These are phyloP conservation scores for Pemphredon lugubris DNA, from an alignment of 2,888 invertebrate genomes.

Conservation along the genomic window DNA sequence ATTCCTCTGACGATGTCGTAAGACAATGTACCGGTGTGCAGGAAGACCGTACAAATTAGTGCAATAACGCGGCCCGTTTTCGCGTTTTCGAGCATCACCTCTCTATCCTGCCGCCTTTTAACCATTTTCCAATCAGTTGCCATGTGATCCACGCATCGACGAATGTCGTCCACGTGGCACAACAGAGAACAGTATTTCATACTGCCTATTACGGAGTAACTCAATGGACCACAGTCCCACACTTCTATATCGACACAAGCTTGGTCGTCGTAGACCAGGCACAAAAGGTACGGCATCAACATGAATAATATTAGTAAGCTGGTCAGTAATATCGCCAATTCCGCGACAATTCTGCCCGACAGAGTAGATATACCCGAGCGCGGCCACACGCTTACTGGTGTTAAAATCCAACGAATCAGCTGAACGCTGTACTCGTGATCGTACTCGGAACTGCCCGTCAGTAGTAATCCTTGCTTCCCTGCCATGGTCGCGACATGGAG, in stretches of 20 bases:
- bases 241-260: constrained; percentile 27
- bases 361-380: not conserved
- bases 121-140: constrained; percentile 61
- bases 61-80: constrained; percentile 54
- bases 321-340: not conserved
- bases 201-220: constrained; percentile 58
- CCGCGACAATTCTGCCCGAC: not conserved
- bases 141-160: constrained; percentile 59
- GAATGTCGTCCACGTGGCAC: constrained; percentile 41
- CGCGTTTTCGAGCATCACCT: constrained; percentile 59
- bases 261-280: constrained; percentile 50
- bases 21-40: constrained; percentile 43
- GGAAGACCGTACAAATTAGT: constrained; percentile 33
- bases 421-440: constrained; percentile 32
- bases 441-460: accelerated
- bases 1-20: constrained; percentile 22
- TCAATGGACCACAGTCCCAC: constrained; percentile 59
- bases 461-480: accelerated
- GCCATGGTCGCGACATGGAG: too few relatives aligned
- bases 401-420: constrained; percentile 59
- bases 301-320: constrained; percentile 50
- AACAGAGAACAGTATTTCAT: constrained; percentile 59
- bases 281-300: constrained; percentile 53
- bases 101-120: constrained; percentile 32
- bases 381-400: constrained; percentile 66